phyloP scores from a whole-genome alignment of 92 coral and sea anemone species.

The Palythoa grandiflora region DNA sequence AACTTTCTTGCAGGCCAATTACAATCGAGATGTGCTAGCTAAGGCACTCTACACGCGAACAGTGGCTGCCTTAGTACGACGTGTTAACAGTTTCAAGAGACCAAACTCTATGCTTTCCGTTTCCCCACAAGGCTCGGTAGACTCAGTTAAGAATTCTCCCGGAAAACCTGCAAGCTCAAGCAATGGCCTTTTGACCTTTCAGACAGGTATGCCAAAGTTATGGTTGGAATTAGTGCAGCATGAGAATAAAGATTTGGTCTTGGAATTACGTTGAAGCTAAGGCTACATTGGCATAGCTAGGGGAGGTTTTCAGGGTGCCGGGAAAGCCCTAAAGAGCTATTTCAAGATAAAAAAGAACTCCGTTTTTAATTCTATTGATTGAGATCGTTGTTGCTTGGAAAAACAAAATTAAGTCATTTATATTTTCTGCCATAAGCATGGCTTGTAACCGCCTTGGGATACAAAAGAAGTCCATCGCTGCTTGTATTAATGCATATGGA shows the following conservation, averaged over 20 bases:
- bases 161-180: conserved; percentile 45
- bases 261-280: too few species aligned
- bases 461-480: too few species aligned
- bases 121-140: conserved; percentile 78
- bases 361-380: too few species aligned
- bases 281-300: too few species aligned
- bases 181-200: conserved; percentile 65
- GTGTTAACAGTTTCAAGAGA: conserved; percentile 93
- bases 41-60: conserved; percentile 89
- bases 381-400: too few species aligned
- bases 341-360: too few species aligned
- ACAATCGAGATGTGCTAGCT: conserved; percentile 87
- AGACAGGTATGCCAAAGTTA: conserved; percentile 44
- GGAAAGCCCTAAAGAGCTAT: too few species aligned
- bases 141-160: conserved; percentile 71
- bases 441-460: too few species aligned
- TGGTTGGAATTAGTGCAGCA: not conserved
- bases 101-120: conserved; percentile 69
- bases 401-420: too few species aligned
- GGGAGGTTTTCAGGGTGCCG: too few species aligned
- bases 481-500: too few species aligned
- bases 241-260: not conserved
- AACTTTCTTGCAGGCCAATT: conserved; percentile 73
- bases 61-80: conserved; percentile 89
- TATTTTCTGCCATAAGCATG: too few species aligned